These are phyloP conservation scores for Teleopsis dalmanni DNA, from an alignment of 1,140 invertebrate species.

Conservation along the genomic window DNA sequence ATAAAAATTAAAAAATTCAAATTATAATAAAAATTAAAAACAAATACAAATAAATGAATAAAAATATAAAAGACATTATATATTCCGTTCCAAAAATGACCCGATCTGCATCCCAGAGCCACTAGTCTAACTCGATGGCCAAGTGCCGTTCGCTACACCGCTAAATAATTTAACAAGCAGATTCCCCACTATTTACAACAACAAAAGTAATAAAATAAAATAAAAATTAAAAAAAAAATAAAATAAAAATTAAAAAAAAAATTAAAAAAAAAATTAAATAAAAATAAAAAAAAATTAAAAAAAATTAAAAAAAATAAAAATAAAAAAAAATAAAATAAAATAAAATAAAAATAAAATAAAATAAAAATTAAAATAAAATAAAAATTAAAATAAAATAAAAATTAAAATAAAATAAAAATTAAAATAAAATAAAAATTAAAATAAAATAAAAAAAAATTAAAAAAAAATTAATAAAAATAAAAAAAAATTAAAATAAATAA, in stretches of 20 bases:
- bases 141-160: too few relatives aligned
- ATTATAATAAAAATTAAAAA: constrained; percentile 1
- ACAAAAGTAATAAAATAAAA: too few relatives aligned
- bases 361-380: neutral
- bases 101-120: too few relatives aligned
- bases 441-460: neutral
- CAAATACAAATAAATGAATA: neutral
- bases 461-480: neutral
- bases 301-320: neutral
- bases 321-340: neutral
- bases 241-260: too few relatives aligned
- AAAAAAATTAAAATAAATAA: neutral
- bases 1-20: too few relatives aligned
- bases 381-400: neutral
- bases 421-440: neutral
- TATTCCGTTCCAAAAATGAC: too few relatives aligned
- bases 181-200: too few relatives aligned
- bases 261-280: too few relatives aligned
- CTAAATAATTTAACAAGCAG: too few relatives aligned
- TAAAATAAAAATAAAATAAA: neutral
- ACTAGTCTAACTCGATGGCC: too few relatives aligned
- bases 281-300: neutral
- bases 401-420: neutral
- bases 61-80: too few relatives aligned
- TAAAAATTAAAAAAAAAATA: too few relatives aligned